Conservation (phyloP, 2,888 invertebrate species). For the Aporophyla nigra region DNA sequence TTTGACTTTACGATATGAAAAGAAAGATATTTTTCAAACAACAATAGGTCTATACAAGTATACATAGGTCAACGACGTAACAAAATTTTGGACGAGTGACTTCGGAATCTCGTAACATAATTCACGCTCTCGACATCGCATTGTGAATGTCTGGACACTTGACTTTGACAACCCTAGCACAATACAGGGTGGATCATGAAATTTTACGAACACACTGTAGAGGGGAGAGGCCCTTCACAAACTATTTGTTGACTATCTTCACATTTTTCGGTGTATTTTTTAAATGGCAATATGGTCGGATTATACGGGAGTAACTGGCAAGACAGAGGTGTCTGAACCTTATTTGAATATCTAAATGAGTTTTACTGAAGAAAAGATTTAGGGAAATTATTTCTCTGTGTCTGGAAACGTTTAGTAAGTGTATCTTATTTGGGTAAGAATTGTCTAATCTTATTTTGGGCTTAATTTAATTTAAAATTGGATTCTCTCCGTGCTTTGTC, state of each 20-base stretch:
- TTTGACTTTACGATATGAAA: not conserved
- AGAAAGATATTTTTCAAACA: constrained; percentile 7
- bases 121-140: constrained; percentile 17
- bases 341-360: constrained; percentile 55
- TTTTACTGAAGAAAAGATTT: constrained; percentile 26
- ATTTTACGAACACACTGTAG: constrained; percentile 59
- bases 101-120: constrained; percentile 20
- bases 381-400: constrained; percentile 29
- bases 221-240: constrained; percentile 34
- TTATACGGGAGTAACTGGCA: constrained; percentile 44
- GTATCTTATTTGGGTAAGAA: constrained; percentile 14
- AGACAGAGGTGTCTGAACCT: constrained; percentile 42
- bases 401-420: constrained; percentile 36
- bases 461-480: constrained; percentile 9
- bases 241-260: constrained; percentile 56
- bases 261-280: constrained; percentile 45
- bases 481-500: not conserved
- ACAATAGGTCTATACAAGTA: not conserved
- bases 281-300: constrained; percentile 50
- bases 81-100: constrained; percentile 22
- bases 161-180: constrained; percentile 54
- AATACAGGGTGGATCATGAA: constrained; percentile 42
- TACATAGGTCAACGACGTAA: not conserved
- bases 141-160: constrained; percentile 24
- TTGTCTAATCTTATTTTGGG: not conserved